These are phyloP conservation scores for Mus musculus DNA, from an alignment of 2,113 vertebrate species.

Conservation along the genomic window GRCm39 chr3:148791001-148791500, in stretches of 20 bases:
- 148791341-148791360: slow-evolving; percentile 51
- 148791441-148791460: too few species aligned
- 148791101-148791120: slow-evolving; percentile 57
- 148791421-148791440: not conserved
- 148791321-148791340: slow-evolving; percentile 66
- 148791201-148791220: not conserved
- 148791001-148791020: slow-evolving; percentile 55
- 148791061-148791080: not conserved
- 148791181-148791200: slow-evolving; percentile 70
- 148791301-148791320: slow-evolving; percentile 53
- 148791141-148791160: not conserved
- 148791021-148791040: slow-evolving; percentile 74
- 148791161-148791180: not conserved
- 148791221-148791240: slow-evolving; percentile 17
- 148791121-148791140: slow-evolving; percentile 13
- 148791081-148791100: slow-evolving; percentile 64
- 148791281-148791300: slow-evolving; percentile 68
- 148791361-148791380: slow-evolving; percentile 14
- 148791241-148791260: slow-evolving; percentile 64
- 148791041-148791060: slow-evolving; percentile 53
- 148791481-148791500: too few species aligned
- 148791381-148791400: not conserved
- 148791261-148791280: slow-evolving; percentile 69
- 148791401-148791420: not conserved
- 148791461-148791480: not conserved